These are phyloP conservation scores for Drepana arcuata DNA, from an alignment of 1,140 invertebrate species.

Conservation along the genomic window DNA sequence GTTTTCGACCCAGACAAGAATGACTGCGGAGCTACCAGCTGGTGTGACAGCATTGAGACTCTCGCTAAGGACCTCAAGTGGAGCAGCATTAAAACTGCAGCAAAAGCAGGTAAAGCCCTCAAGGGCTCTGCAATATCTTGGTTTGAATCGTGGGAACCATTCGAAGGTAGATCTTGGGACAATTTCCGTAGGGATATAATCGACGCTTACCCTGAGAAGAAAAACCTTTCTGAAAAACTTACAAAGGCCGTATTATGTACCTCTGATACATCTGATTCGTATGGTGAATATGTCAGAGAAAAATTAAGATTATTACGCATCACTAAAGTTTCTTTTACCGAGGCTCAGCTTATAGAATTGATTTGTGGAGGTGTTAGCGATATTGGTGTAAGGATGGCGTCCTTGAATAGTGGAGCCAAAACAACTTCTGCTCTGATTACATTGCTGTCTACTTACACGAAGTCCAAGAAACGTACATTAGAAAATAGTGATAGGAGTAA, in stretches of 20 bases:
- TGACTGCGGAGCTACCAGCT: constrained; percentile 15
- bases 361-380: constrained; percentile 21
- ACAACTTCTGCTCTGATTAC: constrained; percentile 15
- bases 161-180: constrained; percentile 9
- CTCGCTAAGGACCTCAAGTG: constrained; percentile 11
- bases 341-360: constrained; percentile 16
- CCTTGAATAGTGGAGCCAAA: constrained; percentile 16
- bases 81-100: constrained; percentile 11
- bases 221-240: constrained; percentile 18
- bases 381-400: constrained; percentile 17
- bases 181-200: constrained; percentile 8
- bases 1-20: constrained; percentile 12
- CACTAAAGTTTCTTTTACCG: constrained; percentile 18
- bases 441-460: constrained; percentile 9
- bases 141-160: constrained; percentile 21
- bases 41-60: constrained; percentile 15
- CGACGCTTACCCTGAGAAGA: constrained; percentile 12
- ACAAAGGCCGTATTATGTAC: constrained; percentile 10
- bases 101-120: constrained; percentile 21
- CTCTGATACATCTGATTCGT: constrained; percentile 15
- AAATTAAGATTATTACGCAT: constrained; percentile 16
- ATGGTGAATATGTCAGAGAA: constrained; percentile 20
- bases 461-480: constrained; percentile 9
- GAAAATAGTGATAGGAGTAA: not conserved
- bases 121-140: constrained; percentile 19